A percentile compares a stretch with the other conserved stretches of the same genome.
phyloP scores from a whole-genome alignment of 2,888 invertebrate species.

The Teinopalpus imperialis region DNA sequence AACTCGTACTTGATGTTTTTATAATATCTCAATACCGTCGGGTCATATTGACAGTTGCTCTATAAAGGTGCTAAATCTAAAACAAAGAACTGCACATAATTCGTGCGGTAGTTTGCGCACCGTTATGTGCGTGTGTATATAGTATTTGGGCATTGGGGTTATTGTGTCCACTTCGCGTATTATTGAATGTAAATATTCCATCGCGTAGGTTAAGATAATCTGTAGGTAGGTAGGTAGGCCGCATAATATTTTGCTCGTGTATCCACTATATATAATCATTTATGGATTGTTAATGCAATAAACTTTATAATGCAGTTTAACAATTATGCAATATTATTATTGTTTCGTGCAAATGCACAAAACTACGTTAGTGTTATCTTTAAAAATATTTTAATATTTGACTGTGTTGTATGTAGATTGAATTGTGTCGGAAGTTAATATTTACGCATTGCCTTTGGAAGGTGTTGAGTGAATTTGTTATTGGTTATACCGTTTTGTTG shows the following conservation, averaged over 20 bases:
- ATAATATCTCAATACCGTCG: background rate
- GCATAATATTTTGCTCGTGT: slow-evolving; percentile 9
- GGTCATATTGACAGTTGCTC: slow-evolving; percentile 15
- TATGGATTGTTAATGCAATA: slow-evolving; percentile 13
- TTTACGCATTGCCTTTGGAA: no score
- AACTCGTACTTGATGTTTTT: no score
- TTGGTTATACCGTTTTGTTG: no score
- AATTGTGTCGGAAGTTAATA: background rate
- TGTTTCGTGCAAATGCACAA: slow-evolving; percentile 15
- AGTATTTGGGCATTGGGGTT: background rate
- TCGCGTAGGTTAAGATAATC: slow-evolving; percentile 8
- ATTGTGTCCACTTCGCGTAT: slow-evolving; percentile 1
- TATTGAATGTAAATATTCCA: slow-evolving; percentile 14
- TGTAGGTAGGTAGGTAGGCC: no score
- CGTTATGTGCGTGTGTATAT: slow-evolving; percentile 4
- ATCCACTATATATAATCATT: slow-evolving; percentile 12
- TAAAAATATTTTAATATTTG: background rate
- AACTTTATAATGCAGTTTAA: slow-evolving; percentile 15
- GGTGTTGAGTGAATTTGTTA: no score
- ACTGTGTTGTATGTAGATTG: background rate
- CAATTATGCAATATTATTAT: slow-evolving; percentile 11
- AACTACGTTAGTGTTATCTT: slow-evolving; percentile 13
- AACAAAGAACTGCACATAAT: background rate
- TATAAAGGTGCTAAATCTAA: slow-evolving; percentile 20
- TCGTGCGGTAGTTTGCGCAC: no score